These are phyloP conservation scores for Cryptomyrus ogoouensis DNA, from an alignment of 2,113 vertebrate species.

Conservation along the genomic window DNA sequence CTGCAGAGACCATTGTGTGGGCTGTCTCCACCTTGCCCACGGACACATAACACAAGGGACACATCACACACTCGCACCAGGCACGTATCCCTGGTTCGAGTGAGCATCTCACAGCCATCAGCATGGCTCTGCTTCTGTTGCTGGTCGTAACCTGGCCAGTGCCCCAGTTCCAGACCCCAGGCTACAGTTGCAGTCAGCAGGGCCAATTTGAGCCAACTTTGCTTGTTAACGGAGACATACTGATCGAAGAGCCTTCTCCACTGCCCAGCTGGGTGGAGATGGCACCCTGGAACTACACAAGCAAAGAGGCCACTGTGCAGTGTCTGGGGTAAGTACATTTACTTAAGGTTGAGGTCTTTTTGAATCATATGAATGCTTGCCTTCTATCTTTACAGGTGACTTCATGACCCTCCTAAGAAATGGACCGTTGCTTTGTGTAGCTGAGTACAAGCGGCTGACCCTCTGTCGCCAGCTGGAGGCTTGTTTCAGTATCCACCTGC, in stretches of 20 bases:
- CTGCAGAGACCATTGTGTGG: constrained; percentile 13
- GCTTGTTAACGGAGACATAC: constrained; percentile 15
- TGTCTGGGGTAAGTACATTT: constrained; percentile 22
- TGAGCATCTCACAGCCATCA: background rate
- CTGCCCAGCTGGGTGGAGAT: constrained; percentile 12
- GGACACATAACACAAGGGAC: background rate
- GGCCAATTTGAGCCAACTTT: constrained; percentile 13
- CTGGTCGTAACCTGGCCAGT: background rate
- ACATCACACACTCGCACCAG: constrained; percentile 1
- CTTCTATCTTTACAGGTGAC: background rate
- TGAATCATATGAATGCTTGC: background rate
- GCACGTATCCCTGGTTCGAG: background rate
- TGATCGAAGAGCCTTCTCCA: constrained; percentile 2
- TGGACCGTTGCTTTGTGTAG: background rate
- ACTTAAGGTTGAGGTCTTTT: background rate
- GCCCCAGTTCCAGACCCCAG: background rate
- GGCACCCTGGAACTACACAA: background rate
- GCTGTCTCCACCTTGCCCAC: constrained; percentile 4
- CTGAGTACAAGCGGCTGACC: background rate
- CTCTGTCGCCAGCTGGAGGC: background rate
- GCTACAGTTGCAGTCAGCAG: constrained; percentile 9
- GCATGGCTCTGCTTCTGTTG: constrained; percentile 17
- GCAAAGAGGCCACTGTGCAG: background rate
- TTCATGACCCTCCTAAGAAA: background rate
- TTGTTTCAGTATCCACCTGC: background rate